Evolutionary conservation across 2,888 invertebrate genomes (phyloP), one percentile per base, ranked within the genome.

Genomic region (Pollenia labialis): DNA sequence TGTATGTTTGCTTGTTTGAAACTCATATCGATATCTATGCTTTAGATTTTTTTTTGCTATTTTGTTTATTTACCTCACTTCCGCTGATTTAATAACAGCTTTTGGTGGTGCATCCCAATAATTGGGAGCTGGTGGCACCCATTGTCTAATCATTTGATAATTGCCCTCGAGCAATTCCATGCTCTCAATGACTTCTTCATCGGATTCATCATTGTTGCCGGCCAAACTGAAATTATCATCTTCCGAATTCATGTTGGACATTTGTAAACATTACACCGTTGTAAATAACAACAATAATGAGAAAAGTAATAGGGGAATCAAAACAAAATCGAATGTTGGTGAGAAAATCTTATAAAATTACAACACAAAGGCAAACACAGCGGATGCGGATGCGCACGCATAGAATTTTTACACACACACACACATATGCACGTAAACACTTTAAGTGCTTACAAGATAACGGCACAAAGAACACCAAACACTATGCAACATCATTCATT

Each of bases 71-170:
- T 91, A 93, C 93, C 93, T 93, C 89, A 93, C 93, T 92, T 92
- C 91, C 14, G 93, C 93, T 40, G 92, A 92, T 82, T 93, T 93
- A 86, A 93, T 93, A 85, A 93, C 90, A 85, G 92, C 93, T 87
- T 93, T 93, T 62, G 93, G 93, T 42, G 93, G 93, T 50, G 93
- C 93, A 90, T 93, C 92, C 93, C 93, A 93, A 90, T 92, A 93
- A 88, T 92, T 92, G 48, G 93, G 93, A 11, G 93, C 93, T 75
- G 93, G 93, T 77, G 93, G 93, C 84, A 93, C 93, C 93, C 93
- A 93, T 89, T 93, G 93, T 66, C 92, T 91, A 62, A 93, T 91
- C 87, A 93, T 91, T 89, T 93, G 93, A 89, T 93, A 93, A 90
- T 93, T 93, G 89, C 93, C 93, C 88, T 93, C 93, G 48, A 93